Base-by-base conservation (phyloP, 92 coral and sea anemone species). In the Zoanthus solanderi region DNA sequence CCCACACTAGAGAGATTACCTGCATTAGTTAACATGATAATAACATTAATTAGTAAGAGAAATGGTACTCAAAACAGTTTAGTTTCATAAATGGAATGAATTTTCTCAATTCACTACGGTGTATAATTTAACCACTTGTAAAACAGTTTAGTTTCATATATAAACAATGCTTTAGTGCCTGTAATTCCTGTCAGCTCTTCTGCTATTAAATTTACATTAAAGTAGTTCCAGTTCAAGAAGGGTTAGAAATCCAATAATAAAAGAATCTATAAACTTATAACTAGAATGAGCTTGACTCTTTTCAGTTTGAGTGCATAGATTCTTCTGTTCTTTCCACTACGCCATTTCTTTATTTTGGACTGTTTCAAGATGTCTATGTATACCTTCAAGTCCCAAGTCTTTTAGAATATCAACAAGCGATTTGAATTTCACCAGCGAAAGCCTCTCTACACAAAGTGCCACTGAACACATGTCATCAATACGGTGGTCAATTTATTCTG, bases 371-470 rank as follows among this genome's bases (percentile, higher is more conserved):
- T 82, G 31, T 77, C 87, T 68, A 71, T 71, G 87, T 84, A n/a
- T n/a, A n/a, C n/a, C 34, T 50, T 84, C 88, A 47, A 72, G 88
- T 50, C 88, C 79, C 68, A 84, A 72, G 63, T 84, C 71, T 13
- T 84, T 50, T 8, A 53, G 80, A 37, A 72, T 71, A 42, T 84
- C 72, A 18, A 84, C 46, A 47, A 71, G 54, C 58, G 76, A 83
- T 65, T 83, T 83, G 75, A 83, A 83, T 65, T 83, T 83, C 42
- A 83, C 76, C 18, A 83, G 87, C 12, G 78, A 65, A 16, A 83
- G 50, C 48, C 81, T n/a, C 52, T 84, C 80, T n/a, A 72, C 56
- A 75, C 76, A 86, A 54, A 86, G n/a, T n/a, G 83, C 89, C 84
- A 86, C 15, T 86, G 76, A 15, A 75, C 63, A 32, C 76, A 60